Conservation (phyloP, 2,113 vertebrate species). For the Panthera tigris region DNA sequence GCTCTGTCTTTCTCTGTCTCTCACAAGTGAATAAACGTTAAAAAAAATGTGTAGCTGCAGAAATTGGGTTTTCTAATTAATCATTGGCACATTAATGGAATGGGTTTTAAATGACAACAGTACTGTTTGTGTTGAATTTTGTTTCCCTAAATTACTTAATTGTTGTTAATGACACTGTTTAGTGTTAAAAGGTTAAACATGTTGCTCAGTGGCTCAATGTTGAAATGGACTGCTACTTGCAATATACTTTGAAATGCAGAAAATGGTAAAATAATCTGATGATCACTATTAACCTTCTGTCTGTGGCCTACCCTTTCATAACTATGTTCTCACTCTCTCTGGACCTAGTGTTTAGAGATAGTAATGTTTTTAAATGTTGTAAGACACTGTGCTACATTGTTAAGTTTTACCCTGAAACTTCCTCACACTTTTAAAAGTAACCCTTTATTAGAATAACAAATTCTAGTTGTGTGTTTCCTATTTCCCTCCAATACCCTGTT, state of each 20-base stretch:
- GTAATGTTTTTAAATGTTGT: not conserved
- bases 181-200: not conserved
- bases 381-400: not conserved
- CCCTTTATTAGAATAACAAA: not conserved
- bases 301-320: not conserved
- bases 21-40: no score
- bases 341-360: not conserved
- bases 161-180: not conserved
- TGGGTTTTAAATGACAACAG: not conserved
- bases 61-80: not conserved
- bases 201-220: not conserved
- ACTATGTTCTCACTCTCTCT: not conserved
- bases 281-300: not conserved
- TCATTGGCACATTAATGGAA: not conserved
- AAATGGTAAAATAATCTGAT: not conserved
- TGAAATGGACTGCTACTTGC: not conserved
- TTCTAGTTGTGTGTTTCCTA: not conserved
- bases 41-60: not conserved
- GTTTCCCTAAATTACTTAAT: not conserved
- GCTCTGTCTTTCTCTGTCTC: no score
- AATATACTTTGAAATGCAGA: not conserved
- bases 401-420: not conserved
- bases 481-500: not conserved
- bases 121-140: not conserved
- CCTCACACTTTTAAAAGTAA: not conserved